Conservation (phyloP, 2,888 invertebrate genomes). For the Sclerodermus sp. region DNA sequence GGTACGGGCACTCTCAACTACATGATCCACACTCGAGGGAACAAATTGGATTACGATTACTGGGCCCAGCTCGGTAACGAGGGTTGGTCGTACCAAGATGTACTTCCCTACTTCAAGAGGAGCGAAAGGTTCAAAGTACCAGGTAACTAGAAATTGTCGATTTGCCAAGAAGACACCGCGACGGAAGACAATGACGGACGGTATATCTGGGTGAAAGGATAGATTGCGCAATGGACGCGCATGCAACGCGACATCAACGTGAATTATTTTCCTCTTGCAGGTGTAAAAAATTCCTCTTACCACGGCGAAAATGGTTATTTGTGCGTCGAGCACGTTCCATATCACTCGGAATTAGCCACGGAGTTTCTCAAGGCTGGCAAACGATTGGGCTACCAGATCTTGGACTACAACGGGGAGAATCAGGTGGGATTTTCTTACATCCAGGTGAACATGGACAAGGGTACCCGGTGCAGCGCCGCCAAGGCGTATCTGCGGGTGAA, state of each 20-base stretch:
- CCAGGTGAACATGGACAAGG: slow-evolving; percentile 61
- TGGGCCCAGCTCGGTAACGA: slow-evolving; percentile 45
- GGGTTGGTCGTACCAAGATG: slow-evolving; percentile 44
- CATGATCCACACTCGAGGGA: slow-evolving; percentile 51
- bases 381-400: slow-evolving; percentile 49
- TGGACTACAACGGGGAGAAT: slow-evolving; percentile 57
- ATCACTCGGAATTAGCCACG: slow-evolving; percentile 49
- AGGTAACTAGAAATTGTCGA: too few relatives aligned
- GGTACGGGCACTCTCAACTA: slow-evolving; percentile 50
- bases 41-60: slow-evolving; percentile 36
- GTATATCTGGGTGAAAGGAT: too few relatives aligned
- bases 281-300: slow-evolving; percentile 60
- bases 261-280: slow-evolving; percentile 53
- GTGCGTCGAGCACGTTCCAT: slow-evolving; percentile 53
- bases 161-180: too few relatives aligned
- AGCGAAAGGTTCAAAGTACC: slow-evolving; percentile 41
- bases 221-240: too few relatives aligned
- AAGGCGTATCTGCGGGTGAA: slow-evolving; percentile 62
- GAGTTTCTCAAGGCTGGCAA: slow-evolving; percentile 51
- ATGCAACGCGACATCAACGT: not conserved
- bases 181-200: too few relatives aligned
- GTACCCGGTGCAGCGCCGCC: slow-evolving; percentile 61
- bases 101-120: slow-evolving; percentile 43
- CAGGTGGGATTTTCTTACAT: slow-evolving; percentile 62
- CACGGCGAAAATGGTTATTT: slow-evolving; percentile 54